Evolutionary conservation across 1,140 invertebrate genomes (phyloP).

Genomic region (Drosophila sp.): DNA sequence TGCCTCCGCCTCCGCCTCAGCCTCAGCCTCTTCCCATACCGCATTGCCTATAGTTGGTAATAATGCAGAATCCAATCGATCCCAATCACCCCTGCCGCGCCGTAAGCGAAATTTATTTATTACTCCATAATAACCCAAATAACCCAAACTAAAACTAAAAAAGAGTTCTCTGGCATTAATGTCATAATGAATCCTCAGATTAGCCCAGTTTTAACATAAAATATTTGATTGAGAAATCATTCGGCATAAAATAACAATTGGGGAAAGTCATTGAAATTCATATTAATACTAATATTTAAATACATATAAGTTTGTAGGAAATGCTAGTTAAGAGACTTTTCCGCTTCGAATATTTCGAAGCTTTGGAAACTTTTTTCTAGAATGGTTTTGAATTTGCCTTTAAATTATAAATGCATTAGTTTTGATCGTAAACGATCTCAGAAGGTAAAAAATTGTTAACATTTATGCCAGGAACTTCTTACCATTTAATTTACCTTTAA

Average conservation of each 20-base stretch:
- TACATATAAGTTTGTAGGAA: no score
- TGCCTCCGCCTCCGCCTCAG: slow-evolving; percentile 35
- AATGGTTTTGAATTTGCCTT: no score
- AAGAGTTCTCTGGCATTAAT: slow-evolving; percentile 7
- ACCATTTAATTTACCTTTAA: no score
- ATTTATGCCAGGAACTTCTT: slow-evolving; percentile 1
- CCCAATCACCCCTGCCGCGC: slow-evolving; percentile 85
- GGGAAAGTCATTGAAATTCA: no score
- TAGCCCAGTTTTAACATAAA: neutral
- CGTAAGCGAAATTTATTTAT: slow-evolving; percentile 84
- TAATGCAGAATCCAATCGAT: slow-evolving; percentile 74
- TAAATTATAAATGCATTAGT: no score
- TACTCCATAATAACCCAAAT: neutral
- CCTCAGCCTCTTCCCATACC: slow-evolving; percentile 38
- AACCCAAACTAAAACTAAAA: neutral
- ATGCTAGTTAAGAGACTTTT: no score
- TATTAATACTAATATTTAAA: no score
- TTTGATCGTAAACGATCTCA: no score
- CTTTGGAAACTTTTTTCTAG: no score
- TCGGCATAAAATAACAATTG: no score
- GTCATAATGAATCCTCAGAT: neutral
- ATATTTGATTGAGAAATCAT: no score
- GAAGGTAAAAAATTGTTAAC: neutral
- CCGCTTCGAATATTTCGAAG: no score
- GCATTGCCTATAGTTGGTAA: slow-evolving; percentile 63